Evolutionary conservation across 2,113 vertebrate genomes (phyloP).

Genomic region (Syrrhaptes paradoxus): DNA sequence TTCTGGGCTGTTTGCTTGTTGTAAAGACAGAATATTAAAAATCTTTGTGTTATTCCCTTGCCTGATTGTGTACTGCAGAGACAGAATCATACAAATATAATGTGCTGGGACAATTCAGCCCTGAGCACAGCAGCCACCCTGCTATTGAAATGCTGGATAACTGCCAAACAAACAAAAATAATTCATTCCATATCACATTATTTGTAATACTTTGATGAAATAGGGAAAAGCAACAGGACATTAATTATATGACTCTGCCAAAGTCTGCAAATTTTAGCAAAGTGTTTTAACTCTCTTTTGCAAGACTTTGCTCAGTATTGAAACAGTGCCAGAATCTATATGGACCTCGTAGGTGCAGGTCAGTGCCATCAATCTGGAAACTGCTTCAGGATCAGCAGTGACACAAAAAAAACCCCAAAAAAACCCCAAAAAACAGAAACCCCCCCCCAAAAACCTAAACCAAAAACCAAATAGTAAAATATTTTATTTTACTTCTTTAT

Average conservation of each 20-base stretch:
- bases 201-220: slow-evolving; percentile 10
- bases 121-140: neutral
- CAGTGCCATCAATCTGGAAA: neutral
- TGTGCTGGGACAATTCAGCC: neutral
- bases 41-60: neutral
- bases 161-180: slow-evolving; percentile 31
- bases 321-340: neutral
- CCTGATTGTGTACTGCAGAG: neutral
- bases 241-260: neutral
- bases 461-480: neutral
- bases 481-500: neutral
- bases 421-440: neutral
- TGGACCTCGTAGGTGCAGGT: neutral
- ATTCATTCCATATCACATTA: neutral
- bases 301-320: neutral
- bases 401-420: neutral
- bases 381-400: neutral
- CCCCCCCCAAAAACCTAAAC: too few relatives aligned
- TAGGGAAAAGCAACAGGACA: neutral
- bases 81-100: slow-evolving; percentile 5
- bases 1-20: neutral
- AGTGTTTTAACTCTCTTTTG: neutral
- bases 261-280: neutral
- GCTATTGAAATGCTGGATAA: neutral
- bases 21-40: slow-evolving; percentile 39